Evolutionary conservation across 2,797 vertebrate species (phyloP).

Genomic region (Liasis olivaceus): DNA sequence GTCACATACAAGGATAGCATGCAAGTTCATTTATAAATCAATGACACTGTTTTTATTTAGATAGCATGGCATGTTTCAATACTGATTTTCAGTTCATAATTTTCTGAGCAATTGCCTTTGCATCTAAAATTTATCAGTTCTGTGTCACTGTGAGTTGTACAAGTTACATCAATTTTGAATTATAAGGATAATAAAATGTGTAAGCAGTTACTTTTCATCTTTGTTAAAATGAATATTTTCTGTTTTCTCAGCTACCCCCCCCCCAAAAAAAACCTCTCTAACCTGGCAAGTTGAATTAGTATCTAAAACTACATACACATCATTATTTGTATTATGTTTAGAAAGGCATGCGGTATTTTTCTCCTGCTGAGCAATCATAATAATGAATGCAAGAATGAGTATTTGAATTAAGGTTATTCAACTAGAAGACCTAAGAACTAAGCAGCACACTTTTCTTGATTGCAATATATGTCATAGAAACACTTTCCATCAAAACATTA

Average conservation of each 20-base stretch:
- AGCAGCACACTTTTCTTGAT: neutral
- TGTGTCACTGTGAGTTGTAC: neutral
- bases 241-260: neutral
- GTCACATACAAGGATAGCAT: neutral
- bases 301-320: neutral
- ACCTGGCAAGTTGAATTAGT: conserved; percentile 17
- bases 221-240: neutral
- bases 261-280: neutral
- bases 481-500: conserved; percentile 10
- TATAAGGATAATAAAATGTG: neutral
- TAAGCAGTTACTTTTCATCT: neutral
- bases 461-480: neutral
- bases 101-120: neutral
- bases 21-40: neutral
- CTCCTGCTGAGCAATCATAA: conserved; percentile 19
- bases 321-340: conserved; percentile 12
- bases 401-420: conserved; percentile 28
- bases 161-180: neutral
- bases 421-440: conserved; percentile 12
- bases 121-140: neutral
- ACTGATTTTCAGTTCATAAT: neutral
- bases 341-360: conserved; percentile 13
- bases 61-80: neutral
- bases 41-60: neutral
- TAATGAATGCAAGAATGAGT: conserved; percentile 23